These are phyloP conservation scores for Drosophila trichaetosa DNA, from an alignment of 2,888 invertebrate species.

Conservation along the genomic window DNA sequence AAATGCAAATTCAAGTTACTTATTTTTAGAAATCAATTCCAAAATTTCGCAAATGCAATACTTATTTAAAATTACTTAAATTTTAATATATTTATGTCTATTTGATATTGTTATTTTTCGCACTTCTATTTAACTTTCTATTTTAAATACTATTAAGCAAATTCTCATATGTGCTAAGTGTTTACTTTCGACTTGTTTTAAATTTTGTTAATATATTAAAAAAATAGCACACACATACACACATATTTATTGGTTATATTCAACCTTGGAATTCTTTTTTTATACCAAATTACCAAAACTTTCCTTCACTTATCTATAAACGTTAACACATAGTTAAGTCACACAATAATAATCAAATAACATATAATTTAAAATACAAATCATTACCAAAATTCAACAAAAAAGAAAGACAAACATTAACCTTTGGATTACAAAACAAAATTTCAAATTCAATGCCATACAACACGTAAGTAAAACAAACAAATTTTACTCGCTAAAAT, in stretches of 20 bases:
- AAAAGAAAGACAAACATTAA: slow-evolving; percentile 3
- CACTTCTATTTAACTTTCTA: background rate
- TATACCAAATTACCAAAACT: slow-evolving; percentile 28
- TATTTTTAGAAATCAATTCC: slow-evolving; percentile 18
- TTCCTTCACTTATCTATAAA: slow-evolving; percentile 7
- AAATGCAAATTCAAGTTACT: slow-evolving; percentile 19
- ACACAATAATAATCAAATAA: slow-evolving; percentile 16
- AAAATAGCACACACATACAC: background rate
- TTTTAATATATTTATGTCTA: slow-evolving; percentile 14
- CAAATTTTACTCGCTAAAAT: slow-evolving; percentile 14
- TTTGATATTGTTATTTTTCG: slow-evolving; percentile 27
- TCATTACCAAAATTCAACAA: slow-evolving; percentile 25
- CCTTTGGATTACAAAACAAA: slow-evolving; percentile 50
- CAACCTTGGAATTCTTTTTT: slow-evolving; percentile 11
- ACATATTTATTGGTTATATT: background rate
- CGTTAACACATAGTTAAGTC: background rate
- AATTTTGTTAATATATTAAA: slow-evolving; percentile 17
- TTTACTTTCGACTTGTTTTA: slow-evolving; percentile 44
- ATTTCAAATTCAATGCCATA: slow-evolving; percentile 41
- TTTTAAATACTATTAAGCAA: slow-evolving; percentile 34
- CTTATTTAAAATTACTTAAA: slow-evolving; percentile 19
- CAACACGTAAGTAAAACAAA: slow-evolving; percentile 46
- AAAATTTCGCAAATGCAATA: slow-evolving; percentile 51
- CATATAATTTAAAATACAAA: slow-evolving; percentile 26
- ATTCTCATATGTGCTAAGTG: slow-evolving; percentile 54